phyloP scores from a whole-genome alignment of 2,888 invertebrate genomes.

The Drosophila mimetica region DNA sequence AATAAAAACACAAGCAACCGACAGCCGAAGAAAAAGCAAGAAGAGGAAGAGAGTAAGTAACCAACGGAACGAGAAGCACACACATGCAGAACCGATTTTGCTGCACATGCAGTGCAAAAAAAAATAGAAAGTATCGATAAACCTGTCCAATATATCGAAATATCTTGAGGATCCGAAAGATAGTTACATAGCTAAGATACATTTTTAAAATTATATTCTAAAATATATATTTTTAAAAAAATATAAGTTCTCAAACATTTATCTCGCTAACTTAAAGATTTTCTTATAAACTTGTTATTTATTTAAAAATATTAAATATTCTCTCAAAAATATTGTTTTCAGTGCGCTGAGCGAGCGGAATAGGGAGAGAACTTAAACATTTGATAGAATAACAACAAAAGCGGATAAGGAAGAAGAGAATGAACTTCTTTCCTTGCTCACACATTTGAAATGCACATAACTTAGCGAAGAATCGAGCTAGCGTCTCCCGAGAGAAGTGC shows the following conservation, averaged over 20 bases:
- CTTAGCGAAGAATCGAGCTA: constrained; percentile 37
- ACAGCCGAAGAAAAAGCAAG: constrained; percentile 33
- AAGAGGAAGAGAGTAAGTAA: constrained; percentile 44
- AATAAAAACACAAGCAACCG: constrained; percentile 46
- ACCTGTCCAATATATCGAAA: no score
- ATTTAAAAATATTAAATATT: no score
- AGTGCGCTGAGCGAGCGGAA: constrained; percentile 11
- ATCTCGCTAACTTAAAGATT: no score
- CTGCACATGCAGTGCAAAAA: constrained; percentile 38
- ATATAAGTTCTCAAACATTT: no score
- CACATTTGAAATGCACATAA: constrained; percentile 66
- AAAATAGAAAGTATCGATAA: not conserved
- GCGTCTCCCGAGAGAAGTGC: constrained; percentile 15
- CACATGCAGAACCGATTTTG: constrained; percentile 37
- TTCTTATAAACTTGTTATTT: no score
- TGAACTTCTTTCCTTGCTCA: constrained; percentile 57
- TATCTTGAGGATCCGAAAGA: no score
- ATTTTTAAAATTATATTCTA: not conserved
- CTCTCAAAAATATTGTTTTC: not conserved
- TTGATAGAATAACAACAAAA: constrained; percentile 50
- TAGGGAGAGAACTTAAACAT: constrained; percentile 52
- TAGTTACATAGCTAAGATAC: not conserved
- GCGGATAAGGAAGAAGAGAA: constrained; percentile 40
- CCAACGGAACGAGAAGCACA: constrained; percentile 62
- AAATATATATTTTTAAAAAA: no score